Evolutionary conservation across 1,140 invertebrate genomes (phyloP), one percentile per base, ranked within the genome.

Genomic region (Hyles vespertilio): DNA sequence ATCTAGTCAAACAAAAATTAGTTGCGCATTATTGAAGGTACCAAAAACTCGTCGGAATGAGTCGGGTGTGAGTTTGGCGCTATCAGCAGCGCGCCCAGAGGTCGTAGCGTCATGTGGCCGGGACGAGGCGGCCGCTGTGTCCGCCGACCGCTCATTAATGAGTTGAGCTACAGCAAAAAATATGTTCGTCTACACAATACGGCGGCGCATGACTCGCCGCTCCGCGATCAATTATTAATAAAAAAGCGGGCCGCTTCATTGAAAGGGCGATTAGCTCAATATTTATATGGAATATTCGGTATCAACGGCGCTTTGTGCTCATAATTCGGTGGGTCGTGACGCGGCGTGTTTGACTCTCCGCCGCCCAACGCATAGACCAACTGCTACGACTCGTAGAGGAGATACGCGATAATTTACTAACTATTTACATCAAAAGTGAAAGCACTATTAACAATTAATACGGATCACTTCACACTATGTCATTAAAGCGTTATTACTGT

Each of bases 221-320:
- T 88, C 79, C 59, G 69, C 82, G 77, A 88, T 88, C 85, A 84
- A 85, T 88, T 88, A 88, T 88, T 88, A 87, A 87, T 88, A 88
- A 88, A 88, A 62, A 88, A 88, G 82, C 84, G 81, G 77, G 81
- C 85, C 79, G 85, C 82, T 83, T 83, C 82, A 88, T 88, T 88
- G 84, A 88, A 88, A 88, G 85, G 84, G 85, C 85, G 85, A 88
- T 88, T 88, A 88, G 85, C 84, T 88, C 85, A 88, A 88, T 89
- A 89, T 89, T 89, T 89, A 89, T 89, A 89, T 89, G 85, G 85
- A 89, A 89, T 89, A 89, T 89, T 87, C 85, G 81, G 84, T 87
- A 89, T 89, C 84, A 89, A 89, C 84, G 85, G 77, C 84, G 78
- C 82, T 84, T 89, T 89, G 85, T 89, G 84, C 69, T 63, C 67